phyloP scores from a whole-genome alignment of 2,797 vertebrate species.

The Silurus lanzhouensis region DNA sequence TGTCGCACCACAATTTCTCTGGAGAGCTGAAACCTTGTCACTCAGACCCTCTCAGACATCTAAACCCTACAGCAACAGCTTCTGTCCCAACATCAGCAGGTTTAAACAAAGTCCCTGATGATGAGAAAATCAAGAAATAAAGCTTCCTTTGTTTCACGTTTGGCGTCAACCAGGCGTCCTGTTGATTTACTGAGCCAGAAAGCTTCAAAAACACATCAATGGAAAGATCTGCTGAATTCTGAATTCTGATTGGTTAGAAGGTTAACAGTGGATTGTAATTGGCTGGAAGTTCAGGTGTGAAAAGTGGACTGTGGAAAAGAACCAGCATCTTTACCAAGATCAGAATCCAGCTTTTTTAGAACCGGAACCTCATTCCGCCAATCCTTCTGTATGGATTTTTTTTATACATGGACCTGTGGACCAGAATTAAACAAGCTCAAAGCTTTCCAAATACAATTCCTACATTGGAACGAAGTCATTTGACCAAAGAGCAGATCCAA shows the following conservation, averaged over 20 bases:
- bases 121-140: neutral
- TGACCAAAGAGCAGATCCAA: too few relatives aligned
- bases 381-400: too few relatives aligned
- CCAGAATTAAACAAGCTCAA: too few relatives aligned
- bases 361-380: too few relatives aligned
- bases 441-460: too few relatives aligned
- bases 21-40: neutral
- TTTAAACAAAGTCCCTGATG: conserved; percentile 18
- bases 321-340: too few relatives aligned
- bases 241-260: neutral
- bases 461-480: too few relatives aligned
- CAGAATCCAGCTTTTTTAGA: too few relatives aligned
- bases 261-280: neutral
- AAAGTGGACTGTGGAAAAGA: too few relatives aligned
- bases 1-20: too few relatives aligned
- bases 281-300: too few relatives aligned
- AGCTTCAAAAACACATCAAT: neutral
- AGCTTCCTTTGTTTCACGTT: neutral
- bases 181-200: neutral
- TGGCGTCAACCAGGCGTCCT: neutral
- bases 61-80: neutral
- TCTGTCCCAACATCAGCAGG: conserved; percentile 15
- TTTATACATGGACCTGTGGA: too few relatives aligned
- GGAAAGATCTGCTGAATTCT: neutral
- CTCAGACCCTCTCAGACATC: neutral